Conservation (phyloP, 2,797 vertebrate species). For the Salarias fasciatus region DNA sequence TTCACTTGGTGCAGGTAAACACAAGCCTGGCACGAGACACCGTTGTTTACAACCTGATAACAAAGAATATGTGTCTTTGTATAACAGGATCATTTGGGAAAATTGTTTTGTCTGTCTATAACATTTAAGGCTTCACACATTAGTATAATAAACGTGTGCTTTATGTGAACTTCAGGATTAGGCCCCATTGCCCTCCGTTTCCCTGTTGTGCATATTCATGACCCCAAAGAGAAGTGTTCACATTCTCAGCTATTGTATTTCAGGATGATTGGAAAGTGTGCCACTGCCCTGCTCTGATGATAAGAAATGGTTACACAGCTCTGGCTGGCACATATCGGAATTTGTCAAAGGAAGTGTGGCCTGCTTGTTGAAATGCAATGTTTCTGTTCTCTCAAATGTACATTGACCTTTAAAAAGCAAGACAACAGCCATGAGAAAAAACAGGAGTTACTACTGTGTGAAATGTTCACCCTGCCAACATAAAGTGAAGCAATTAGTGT, state of each 20-base stretch:
- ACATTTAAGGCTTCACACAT: too few species aligned
- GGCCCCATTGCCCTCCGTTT: neutral
- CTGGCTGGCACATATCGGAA: slow-evolving; percentile 12
- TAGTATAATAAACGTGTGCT: neutral
- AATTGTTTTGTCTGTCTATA: too few species aligned
- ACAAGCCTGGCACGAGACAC: neutral
- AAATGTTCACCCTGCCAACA: slow-evolving; percentile 26
- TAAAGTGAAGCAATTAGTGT: too few species aligned
- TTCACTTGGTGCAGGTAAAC: slow-evolving; percentile 11
- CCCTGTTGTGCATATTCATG: neutral
- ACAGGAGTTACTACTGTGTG: slow-evolving; percentile 35
- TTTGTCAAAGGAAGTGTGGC: slow-evolving; percentile 15
- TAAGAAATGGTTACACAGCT: slow-evolving; percentile 20
- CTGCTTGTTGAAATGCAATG: neutral
- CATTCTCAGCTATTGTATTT: slow-evolving; percentile 24
- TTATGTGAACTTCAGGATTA: neutral
- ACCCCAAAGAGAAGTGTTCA: too few species aligned
- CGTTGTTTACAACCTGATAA: slow-evolving; percentile 19
- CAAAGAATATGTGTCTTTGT: too few species aligned
- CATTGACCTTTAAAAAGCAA: slow-evolving; percentile 50
- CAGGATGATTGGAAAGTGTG: neutral
- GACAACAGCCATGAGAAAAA: slow-evolving; percentile 50
- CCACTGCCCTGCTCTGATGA: slow-evolving; percentile 5
- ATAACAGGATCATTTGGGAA: too few species aligned
- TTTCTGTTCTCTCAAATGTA: slow-evolving; percentile 23